Base-by-base conservation (phyloP, 2,113 vertebrate species). In the Dicerorhinus sumatrensis region DNA sequence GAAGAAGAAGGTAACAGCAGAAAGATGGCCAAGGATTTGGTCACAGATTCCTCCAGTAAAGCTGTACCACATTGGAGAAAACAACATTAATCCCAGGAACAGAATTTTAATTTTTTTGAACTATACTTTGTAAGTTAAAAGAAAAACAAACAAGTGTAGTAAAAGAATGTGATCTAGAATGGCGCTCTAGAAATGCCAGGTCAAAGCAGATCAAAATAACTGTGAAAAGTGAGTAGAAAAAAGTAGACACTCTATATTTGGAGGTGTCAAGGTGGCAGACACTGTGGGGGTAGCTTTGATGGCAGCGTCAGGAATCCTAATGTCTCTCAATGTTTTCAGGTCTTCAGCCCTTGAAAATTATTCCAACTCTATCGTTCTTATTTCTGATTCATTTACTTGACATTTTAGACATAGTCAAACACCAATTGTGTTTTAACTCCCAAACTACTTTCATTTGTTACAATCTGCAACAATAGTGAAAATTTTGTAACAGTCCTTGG, bases 81-180 rank as follows among this genome's bases (percentile, higher is more conserved):
- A 83, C 58, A 84, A 16, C 36, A 27, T 72, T 81, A 63, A 72
- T 36, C 14, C 51, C 8, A 56, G 33, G 36, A 90, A 51, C 42
- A 92, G 36, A 54, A 6, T n/a, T 88, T 89, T 31, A 65, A 65
- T 81, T 17, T 20, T 20, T 95, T 88, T 84, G 7, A 94, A 80
- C 27, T 65, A 70, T 13, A 36, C 9, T 11, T 60, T 87, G n/a
- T 92, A 77, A 79, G 85, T 56, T 31, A 36, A 72, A 56, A 72
- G 5, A 31, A 73, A 73, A 69, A 36, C 9, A 65, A 67, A 62
- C 51, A 93, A 58, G 21, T 42, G 18, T 10, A 54, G 42, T 51
- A 51, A 91, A 92, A 93, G 70, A 67, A 72, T n/a, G 31, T 33
- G 42, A 76, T 96, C 82, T 85, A 60, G 31, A 93, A 56, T 31